Evolutionary conservation across 1,140 invertebrate species (phyloP).

Genomic region (Sesamia nonagrioides): DNA sequence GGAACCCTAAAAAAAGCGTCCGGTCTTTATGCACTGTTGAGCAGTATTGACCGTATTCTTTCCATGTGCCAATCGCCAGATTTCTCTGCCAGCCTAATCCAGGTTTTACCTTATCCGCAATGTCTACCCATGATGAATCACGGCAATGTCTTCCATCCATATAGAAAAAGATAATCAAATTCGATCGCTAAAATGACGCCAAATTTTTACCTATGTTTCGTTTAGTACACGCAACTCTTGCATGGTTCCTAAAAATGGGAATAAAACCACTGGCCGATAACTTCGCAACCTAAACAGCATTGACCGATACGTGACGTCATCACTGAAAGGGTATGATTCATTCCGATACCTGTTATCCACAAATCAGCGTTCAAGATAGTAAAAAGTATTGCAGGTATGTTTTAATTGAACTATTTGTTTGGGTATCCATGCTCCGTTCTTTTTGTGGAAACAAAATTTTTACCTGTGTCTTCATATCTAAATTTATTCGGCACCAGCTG

Average conservation of each 20-base stretch:
- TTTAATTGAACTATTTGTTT: background rate
- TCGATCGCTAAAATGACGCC: too few species aligned
- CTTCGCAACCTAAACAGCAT: background rate
- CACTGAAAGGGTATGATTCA: constrained; percentile 2
- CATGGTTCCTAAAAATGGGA: background rate
- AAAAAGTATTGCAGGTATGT: background rate
- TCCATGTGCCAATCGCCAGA: too few species aligned
- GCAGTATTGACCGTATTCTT: too few species aligned
- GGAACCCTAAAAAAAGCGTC: too few species aligned
- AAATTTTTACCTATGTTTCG: too few species aligned
- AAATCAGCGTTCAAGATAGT: constrained; percentile 1
- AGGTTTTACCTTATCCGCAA: too few species aligned
- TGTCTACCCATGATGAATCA: too few species aligned
- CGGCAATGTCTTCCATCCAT: too few species aligned
- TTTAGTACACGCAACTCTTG: too few species aligned
- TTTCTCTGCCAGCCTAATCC: too few species aligned
- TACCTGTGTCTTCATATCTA: background rate
- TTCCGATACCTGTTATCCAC: background rate
- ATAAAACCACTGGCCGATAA: background rate
- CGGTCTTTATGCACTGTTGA: too few species aligned
- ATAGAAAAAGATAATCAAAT: too few species aligned
- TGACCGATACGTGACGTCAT: constrained; percentile 18
- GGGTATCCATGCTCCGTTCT: background rate
- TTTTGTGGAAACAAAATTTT: background rate
- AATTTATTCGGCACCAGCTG: background rate